Evolutionary conservation across 2,888 invertebrate species (phyloP).

Genomic region (Nycteola revayana): DNA sequence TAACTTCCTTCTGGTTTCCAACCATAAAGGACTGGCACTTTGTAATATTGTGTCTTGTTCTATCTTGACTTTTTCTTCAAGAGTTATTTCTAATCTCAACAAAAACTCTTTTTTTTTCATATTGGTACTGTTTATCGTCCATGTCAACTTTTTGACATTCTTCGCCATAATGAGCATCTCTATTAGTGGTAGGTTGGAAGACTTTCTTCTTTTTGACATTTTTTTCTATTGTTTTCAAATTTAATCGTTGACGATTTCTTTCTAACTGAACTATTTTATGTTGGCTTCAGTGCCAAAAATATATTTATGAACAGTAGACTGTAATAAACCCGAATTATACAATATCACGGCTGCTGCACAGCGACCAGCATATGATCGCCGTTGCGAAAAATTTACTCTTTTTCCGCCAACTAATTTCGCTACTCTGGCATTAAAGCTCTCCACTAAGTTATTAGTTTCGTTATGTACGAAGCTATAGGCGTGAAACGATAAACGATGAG

Average conservation of each 20-base stretch:
- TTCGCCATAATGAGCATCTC: background rate
- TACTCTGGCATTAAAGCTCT: background rate
- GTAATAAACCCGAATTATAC: conserved; percentile 2
- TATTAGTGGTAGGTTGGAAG: background rate
- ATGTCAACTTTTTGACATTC: conserved; percentile 1
- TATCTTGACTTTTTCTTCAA: background rate
- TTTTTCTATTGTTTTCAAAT: background rate
- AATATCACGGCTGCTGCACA: background rate
- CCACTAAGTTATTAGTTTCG: background rate
- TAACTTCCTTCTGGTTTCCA: background rate
- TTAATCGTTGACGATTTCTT: background rate
- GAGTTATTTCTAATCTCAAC: background rate
- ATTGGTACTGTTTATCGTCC: background rate
- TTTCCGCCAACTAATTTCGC: conserved; percentile 1
- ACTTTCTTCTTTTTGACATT: background rate
- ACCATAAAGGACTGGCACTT: conserved; percentile 1
- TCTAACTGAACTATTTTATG: background rate
- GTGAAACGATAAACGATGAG: background rate
- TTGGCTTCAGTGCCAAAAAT: conserved; percentile 1
- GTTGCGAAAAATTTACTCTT: conserved; percentile 2
- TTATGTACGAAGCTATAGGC: background rate
- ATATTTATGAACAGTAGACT: conserved; percentile 1
- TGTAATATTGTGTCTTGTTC: background rate
- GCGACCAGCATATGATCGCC: background rate
- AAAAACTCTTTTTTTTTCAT: background rate